Percentiles rank a stretch among this genome's conserved stretches.
These are phyloP conservation scores for Poecilobothrus nobilitatus DNA, from an alignment of 2,888 invertebrate genomes.

Conservation along the genomic window DNA sequence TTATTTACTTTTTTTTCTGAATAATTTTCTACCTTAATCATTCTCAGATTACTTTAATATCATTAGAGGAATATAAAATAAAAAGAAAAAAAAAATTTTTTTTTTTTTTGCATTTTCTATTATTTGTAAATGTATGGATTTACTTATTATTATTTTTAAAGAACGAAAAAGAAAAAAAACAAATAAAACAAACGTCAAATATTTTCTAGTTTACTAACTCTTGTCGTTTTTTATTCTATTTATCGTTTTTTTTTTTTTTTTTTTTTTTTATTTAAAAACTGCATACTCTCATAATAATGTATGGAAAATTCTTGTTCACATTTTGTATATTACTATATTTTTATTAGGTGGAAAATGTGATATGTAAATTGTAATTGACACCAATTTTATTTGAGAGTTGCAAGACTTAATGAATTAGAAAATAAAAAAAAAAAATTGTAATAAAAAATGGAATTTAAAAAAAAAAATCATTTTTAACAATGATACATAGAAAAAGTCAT, in stretches of 20 bases:
- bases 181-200: neutral
- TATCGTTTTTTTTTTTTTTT: too few relatives aligned
- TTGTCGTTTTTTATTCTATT: neutral
- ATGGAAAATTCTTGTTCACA: too few relatives aligned
- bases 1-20: neutral
- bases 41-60: conserved; percentile 4
- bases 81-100: too few relatives aligned
- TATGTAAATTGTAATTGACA: conserved; percentile 4
- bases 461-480: neutral
- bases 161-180: too few relatives aligned
- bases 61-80: neutral
- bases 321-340: neutral
- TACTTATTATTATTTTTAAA: too few relatives aligned
- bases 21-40: conserved; percentile 4
- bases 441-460: neutral
- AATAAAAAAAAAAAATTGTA: neutral
- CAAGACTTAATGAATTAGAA: conserved; percentile 1
- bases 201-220: conserved; percentile 4
- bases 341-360: neutral
- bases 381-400: neutral
- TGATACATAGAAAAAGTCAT: neutral
- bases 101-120: neutral
- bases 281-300: too few relatives aligned
- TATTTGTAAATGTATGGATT: neutral
- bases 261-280: too few relatives aligned